A percentile compares a stretch with the other conserved stretches of the same genome.
Conservation (phyloP, 2,888 invertebrate genomes). For the Coecobrya sp. region DNA sequence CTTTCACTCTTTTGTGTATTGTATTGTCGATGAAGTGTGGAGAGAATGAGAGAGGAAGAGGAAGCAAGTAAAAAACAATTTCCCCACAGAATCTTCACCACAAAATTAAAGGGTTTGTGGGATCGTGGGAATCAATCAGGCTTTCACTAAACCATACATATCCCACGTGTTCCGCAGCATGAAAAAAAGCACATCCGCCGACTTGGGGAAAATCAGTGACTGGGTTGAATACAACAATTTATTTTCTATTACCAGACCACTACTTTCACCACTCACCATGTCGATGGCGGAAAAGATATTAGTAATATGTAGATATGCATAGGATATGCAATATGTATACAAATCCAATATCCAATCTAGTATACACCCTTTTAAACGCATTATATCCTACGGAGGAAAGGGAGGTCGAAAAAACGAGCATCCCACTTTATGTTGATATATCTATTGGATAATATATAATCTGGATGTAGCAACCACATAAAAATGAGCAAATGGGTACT, state of each 20-base stretch:
- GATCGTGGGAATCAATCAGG: constrained; percentile 78
- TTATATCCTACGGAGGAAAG: not conserved
- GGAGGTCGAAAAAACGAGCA: not conserved
- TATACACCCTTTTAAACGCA: constrained; percentile 18
- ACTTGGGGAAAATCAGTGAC: constrained; percentile 55
- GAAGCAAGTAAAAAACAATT: constrained; percentile 71
- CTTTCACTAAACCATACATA: constrained; percentile 33
- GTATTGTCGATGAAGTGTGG: constrained; percentile 11
- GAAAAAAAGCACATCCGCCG: constrained; percentile 37
- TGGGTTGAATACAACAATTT: constrained; percentile 33
- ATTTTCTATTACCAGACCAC: constrained; percentile 52
- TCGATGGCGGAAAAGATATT: not conserved
- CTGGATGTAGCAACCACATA: not conserved
- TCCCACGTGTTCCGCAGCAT: constrained; percentile 56
- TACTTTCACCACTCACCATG: not conserved
- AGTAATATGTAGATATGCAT: constrained; percentile 30
- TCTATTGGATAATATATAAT: not conserved
- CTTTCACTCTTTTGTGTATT: not conserved
- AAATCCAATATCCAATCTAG: not conserved
- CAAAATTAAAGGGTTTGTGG: constrained; percentile 77
- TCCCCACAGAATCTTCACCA: constrained; percentile 57
- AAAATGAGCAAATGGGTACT: not conserved
- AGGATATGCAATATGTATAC: not conserved
- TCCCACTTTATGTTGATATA: not conserved
- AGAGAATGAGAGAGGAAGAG: constrained; percentile 40